Percentiles rank a stretch among this genome's conserved stretches.
Conservation (phyloP, 2,888 invertebrate species). For the Myathropa florea region DNA sequence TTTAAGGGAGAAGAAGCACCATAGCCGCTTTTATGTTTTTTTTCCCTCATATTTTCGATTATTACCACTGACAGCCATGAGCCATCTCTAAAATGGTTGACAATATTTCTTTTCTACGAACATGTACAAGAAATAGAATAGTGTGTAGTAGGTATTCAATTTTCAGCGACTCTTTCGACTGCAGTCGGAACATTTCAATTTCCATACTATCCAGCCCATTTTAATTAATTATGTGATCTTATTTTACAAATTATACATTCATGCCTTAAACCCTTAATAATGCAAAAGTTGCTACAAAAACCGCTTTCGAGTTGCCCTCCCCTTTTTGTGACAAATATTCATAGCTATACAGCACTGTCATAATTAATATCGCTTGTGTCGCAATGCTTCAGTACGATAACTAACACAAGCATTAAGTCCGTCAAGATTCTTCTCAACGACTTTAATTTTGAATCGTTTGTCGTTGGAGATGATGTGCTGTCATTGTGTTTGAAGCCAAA, state of each 20-base stretch:
- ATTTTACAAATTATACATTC: neutral
- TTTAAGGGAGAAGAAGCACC: no score
- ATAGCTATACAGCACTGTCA: slow-evolving; percentile 2
- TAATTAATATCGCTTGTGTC: slow-evolving; percentile 57
- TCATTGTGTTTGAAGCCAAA: slow-evolving; percentile 43
- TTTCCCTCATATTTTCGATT: no score
- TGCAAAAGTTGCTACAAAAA: neutral
- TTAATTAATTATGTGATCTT: no score
- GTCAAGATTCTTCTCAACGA: slow-evolving; percentile 68
- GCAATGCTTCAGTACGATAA: slow-evolving; percentile 48
- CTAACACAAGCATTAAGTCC: slow-evolving; percentile 64
- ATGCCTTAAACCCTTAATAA: neutral
- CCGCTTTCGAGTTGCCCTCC: neutral
- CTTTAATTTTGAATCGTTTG: slow-evolving; percentile 73
- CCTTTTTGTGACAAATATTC: neutral
- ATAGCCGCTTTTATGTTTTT: no score
- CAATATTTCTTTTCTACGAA: no score
- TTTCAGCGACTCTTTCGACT: no score
- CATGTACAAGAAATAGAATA: no score
- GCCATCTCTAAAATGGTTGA: no score
- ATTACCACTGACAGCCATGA: no score
- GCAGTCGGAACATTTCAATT: no score
- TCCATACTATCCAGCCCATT: no score
- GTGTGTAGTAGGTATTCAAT: no score
- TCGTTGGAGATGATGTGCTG: slow-evolving; percentile 65